Base-by-base conservation (phyloP, 2,888 invertebrate genomes). In the Scrobipalpa atriplicella region DNA sequence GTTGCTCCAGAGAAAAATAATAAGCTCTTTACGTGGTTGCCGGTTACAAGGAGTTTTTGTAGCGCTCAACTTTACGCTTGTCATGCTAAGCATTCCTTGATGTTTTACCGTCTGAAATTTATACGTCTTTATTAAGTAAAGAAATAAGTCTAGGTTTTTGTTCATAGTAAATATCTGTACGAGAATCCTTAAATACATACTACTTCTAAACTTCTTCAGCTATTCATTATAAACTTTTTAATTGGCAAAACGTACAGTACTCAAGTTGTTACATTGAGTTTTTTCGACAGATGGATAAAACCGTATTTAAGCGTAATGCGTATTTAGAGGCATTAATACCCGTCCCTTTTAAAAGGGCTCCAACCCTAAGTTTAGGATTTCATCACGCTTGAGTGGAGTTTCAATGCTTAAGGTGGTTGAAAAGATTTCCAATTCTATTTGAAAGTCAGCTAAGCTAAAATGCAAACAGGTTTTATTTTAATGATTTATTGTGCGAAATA, bases 31-130 rank as follows among this genome's bases (percentile, higher is more conserved):
- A 38, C 38, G 21, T 54, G 16, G 47, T 47, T 47, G 47, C 47
- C 47, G 18, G 54, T 18, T 54, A 54, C 54, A 54, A 19, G 18
- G 10, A 56, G 56, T 56, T 56, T 56, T 29, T 56, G 11, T 58
- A n/a, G n/a, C 13, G 19, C 54, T 56, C 47, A 47, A 47, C 47
- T 47, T 47, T 47, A 47, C 47, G 47, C 47, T 47, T 47, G 47
- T 47, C 47, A 47, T 47, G 47, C 47, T 47, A 47, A 47, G 47
- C 47, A 47, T 60, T 47, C 52, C 52, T 52, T 52, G 18, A 18
- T 19, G 18, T 19, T 52, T 21, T 52, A 2, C 52, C 21, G 52
- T 16, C 19, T 52, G 52, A 18, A 52, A 21, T 52, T n/a, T n/a
- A 47, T 47, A 16, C 47, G 16, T 16, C 47, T n/a, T 29, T n/a